Evolutionary conservation across 2,888 invertebrate genomes (phyloP).

Genomic region (Metallyticus violacea): DNA sequence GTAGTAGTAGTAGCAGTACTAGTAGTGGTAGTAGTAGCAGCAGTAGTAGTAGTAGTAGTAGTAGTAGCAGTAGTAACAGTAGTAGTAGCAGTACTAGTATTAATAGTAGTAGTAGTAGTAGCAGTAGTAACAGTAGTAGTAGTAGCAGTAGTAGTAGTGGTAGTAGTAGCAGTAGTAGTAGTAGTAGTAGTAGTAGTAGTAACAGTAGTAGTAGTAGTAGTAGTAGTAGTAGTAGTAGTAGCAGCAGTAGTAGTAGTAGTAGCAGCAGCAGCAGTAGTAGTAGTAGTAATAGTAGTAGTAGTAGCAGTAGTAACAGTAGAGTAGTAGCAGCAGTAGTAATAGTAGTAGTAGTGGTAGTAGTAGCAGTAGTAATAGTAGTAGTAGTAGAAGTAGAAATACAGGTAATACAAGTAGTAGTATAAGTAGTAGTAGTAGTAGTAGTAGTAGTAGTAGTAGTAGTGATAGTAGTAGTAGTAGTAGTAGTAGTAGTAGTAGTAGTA

Average conservation of each 20-base stretch:
- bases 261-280: neutral
- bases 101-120: neutral
- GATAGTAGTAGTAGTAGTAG: neutral
- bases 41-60: neutral
- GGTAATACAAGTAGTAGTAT: neutral
- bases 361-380: neutral
- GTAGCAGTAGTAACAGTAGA: neutral
- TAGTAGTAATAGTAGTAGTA: neutral
- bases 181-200: neutral
- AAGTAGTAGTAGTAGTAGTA: neutral
- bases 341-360: neutral
- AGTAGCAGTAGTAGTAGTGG: neutral
- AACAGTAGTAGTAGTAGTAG: neutral
- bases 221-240: neutral
- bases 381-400: neutral
- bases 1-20: neutral
- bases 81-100: neutral
- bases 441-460: neutral
- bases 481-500: neutral
- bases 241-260: neutral
- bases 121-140: neutral
- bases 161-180: neutral
- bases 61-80: neutral
- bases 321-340: neutral
- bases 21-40: neutral